A percentile compares a stretch with the other conserved stretches of the same genome.
Conservation (phyloP, 2,888 invertebrate genomes). For the Platerodrilus igneus region DNA sequence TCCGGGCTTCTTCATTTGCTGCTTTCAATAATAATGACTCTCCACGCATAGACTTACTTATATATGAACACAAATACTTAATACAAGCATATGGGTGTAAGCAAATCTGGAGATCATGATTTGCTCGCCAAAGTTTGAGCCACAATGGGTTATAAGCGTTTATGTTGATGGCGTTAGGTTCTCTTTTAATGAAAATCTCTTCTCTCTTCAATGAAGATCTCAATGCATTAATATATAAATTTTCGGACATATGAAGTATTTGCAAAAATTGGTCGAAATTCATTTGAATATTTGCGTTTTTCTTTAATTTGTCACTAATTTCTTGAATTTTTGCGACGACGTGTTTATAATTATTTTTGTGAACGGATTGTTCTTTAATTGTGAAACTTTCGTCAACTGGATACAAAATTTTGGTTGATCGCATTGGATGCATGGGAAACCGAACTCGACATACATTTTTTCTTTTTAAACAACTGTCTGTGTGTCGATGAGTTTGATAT, state of each 20-base stretch:
- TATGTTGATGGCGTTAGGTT: background rate
- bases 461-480: background rate
- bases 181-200: constrained; percentile 1
- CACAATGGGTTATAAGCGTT: constrained; percentile 1
- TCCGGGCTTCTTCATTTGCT: constrained; percentile 1
- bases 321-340: background rate
- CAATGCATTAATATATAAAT: background rate
- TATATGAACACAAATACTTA: background rate
- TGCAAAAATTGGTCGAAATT: constrained; percentile 4
- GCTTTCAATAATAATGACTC: background rate
- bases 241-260: background rate
- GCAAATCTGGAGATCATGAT: constrained; percentile 2
- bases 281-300: background rate
- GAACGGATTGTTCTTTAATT: background rate
- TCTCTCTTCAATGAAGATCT: background rate
- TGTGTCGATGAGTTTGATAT: constrained; percentile 8
- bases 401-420: too few species aligned
- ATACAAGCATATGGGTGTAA: constrained; percentile 1
- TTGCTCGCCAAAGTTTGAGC: background rate
- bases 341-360: background rate
- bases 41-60: constrained; percentile 1
- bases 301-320: background rate
- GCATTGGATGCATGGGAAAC: too few species aligned
- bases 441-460: constrained; percentile 3
- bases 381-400: background rate